A percentile compares a stretch with the other conserved stretches of the same genome.
phyloP scores from a whole-genome alignment of 2,113 vertebrate genomes.

The Calypte anna region DNA sequence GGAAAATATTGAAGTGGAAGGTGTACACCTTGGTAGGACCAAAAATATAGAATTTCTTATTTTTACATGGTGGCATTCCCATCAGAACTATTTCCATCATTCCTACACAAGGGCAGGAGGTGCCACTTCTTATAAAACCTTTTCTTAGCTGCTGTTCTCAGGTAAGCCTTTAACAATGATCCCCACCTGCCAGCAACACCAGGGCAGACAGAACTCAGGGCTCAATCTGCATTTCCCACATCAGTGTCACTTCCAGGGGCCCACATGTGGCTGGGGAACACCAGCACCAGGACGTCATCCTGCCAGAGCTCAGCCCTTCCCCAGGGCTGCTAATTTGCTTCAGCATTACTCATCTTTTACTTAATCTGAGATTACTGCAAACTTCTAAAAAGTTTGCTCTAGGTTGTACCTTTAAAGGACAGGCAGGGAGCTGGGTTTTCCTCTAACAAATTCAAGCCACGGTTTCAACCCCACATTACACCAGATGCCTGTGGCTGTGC shows the following conservation, averaged over 20 bases:
- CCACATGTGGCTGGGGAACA: background rate
- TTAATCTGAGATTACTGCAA: background rate
- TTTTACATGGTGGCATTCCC: background rate
- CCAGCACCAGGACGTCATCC: too few species aligned
- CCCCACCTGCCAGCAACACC: background rate
- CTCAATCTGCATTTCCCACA: background rate
- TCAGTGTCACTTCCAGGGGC: rapidly evolving
- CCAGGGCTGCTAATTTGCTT: background rate
- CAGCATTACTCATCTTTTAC: background rate
- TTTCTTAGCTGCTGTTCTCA: background rate
- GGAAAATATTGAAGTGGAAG: background rate
- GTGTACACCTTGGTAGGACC: background rate
- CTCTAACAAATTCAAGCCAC: background rate
- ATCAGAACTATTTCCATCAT: background rate
- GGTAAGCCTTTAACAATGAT: background rate
- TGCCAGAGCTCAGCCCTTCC: background rate
- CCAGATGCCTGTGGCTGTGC: background rate
- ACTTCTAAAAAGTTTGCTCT: background rate
- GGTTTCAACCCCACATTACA: background rate
- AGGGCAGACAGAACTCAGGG: background rate
- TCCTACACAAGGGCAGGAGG: background rate
- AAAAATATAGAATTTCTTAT: background rate
- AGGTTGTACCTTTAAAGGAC: background rate
- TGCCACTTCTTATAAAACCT: background rate
- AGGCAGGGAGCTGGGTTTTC: background rate